phyloP scores from a whole-genome alignment of 2,113 vertebrate species.

The Salvelinus namaycush region DNA sequence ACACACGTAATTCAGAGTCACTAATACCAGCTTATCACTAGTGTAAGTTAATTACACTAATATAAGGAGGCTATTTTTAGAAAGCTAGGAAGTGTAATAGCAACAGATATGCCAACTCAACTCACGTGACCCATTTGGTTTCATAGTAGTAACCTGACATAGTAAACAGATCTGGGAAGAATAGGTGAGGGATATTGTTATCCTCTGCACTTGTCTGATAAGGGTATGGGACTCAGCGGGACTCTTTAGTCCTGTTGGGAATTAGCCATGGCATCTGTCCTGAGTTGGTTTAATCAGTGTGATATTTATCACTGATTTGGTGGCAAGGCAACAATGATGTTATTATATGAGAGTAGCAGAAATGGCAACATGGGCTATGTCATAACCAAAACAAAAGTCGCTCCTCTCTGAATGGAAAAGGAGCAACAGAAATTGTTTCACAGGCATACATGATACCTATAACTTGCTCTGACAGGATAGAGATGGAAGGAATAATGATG shows the following conservation, averaged over 20 bases:
- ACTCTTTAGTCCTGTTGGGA: neutral
- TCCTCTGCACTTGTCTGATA: constrained; percentile 18
- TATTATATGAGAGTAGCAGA: neutral
- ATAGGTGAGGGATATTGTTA: constrained; percentile 19
- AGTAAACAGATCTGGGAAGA: constrained; percentile 41
- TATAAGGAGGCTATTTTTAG: constrained; percentile 46
- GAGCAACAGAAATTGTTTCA: neutral
- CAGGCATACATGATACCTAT: too few relatives aligned
- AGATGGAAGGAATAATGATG: too few relatives aligned
- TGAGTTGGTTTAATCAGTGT: neutral
- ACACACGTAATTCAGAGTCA: constrained; percentile 31
- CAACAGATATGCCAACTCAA: constrained; percentile 15
- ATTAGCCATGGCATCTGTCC: neutral
- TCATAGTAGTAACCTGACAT: constrained; percentile 4
- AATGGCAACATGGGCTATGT: neutral
- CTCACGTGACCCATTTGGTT: constrained; percentile 24
- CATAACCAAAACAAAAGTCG: too few relatives aligned
- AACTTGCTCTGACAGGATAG: neutral
- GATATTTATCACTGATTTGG: neutral
- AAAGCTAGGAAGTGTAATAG: neutral
- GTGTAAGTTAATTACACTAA: constrained; percentile 51
- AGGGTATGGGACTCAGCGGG: too few relatives aligned
- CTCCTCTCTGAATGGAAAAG: neutral
- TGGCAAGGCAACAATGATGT: neutral
- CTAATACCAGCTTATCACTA: constrained; percentile 60